Evolutionary conservation across 2,888 invertebrate species (phyloP).

Genomic region (Lydus trimaculatus): DNA sequence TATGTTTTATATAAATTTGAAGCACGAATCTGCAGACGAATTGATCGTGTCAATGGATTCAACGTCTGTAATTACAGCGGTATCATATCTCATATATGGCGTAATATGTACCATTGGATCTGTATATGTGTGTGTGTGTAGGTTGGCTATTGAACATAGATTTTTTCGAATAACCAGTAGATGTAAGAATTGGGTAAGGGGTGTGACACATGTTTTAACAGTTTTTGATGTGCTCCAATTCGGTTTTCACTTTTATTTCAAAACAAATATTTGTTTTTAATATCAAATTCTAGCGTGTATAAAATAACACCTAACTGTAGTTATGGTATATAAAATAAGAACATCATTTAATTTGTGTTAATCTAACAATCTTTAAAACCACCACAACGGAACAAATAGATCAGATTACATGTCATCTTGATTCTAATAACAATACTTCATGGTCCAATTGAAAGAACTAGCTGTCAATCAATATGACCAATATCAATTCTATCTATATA

Average conservation of each 20-base stretch:
- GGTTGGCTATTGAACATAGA: constrained; percentile 19
- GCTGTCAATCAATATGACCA: constrained; percentile 35
- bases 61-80: constrained; percentile 31
- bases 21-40: constrained; percentile 20
- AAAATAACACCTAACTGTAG: constrained; percentile 30
- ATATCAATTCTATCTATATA: constrained; percentile 20
- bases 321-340: constrained; percentile 23
- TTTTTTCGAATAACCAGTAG: too few species aligned
- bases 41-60: constrained; percentile 26
- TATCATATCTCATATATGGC: constrained; percentile 29
- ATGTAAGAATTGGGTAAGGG: too few species aligned
- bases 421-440: constrained; percentile 36
- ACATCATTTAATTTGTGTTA: constrained; percentile 19
- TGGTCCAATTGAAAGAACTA: constrained; percentile 38
- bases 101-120: constrained; percentile 27
- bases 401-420: constrained; percentile 39
- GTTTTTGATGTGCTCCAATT: too few species aligned
- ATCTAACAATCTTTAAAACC: constrained; percentile 20
- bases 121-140: constrained; percentile 19
- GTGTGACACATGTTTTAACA: too few species aligned
- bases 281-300: constrained; percentile 19
- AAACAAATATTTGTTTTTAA: too few species aligned
- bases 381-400: constrained; percentile 30
- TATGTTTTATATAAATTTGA: constrained; percentile 15
- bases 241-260: too few species aligned